Percentiles rank a stretch among this genome's conserved stretches.
These are phyloP conservation scores for Actenoides hombroni DNA, from an alignment of 2,113 vertebrate genomes.

Conservation along the genomic window DNA sequence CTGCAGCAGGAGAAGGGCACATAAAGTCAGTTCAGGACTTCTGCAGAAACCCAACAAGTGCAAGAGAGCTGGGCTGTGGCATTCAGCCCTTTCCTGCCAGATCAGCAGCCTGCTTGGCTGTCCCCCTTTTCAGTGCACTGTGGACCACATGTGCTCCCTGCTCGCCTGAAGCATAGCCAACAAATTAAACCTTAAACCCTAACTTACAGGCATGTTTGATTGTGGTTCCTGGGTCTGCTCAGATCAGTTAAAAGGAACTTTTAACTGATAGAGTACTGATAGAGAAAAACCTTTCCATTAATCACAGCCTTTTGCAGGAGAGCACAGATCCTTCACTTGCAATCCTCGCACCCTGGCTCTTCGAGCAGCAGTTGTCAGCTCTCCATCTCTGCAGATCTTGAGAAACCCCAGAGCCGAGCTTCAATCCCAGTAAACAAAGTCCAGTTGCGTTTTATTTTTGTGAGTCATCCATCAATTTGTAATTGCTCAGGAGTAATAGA, in stretches of 20 bases:
- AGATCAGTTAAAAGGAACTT: neutral
- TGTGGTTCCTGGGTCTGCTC: neutral
- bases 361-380: neutral
- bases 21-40: neutral
- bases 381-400: neutral
- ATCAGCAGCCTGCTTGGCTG: neutral
- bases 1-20: neutral
- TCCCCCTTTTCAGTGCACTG: accelerated
- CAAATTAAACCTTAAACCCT: neutral
- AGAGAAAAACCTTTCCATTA: neutral
- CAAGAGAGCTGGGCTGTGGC: accelerated
- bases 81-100: neutral
- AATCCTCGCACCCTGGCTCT: neutral
- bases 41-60: neutral
- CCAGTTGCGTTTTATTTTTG: neutral
- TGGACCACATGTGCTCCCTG: neutral
- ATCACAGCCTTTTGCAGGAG: neutral
- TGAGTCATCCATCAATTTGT: neutral
- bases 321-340: neutral
- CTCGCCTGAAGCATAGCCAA: neutral
- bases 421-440: neutral
- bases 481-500: neutral
- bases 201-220: neutral
- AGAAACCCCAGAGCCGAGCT: slow-evolving; percentile 10
- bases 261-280: neutral